These are phyloP conservation scores for Trichonephila clavata DNA, from an alignment of 1,140 invertebrate genomes.

Conservation along the genomic window DNA sequence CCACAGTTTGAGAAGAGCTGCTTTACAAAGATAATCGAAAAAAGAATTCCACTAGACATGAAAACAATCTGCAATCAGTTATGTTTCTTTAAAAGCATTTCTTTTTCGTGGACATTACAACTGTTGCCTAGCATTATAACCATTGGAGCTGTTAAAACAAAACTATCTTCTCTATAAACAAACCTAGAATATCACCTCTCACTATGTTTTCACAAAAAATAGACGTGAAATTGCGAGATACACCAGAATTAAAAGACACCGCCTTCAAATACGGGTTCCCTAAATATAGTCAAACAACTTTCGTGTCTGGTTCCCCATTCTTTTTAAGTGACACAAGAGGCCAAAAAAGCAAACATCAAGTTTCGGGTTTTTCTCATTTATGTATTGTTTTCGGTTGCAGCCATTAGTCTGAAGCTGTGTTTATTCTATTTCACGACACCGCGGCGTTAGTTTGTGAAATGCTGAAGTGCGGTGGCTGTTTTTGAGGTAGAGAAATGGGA, in stretches of 20 bases:
- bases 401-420: background rate
- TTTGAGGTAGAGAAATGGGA: background rate
- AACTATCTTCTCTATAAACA: background rate
- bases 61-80: too few relatives aligned
- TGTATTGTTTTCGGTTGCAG: background rate
- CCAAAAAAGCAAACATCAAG: background rate
- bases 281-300: constrained; percentile 24
- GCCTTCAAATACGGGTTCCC: constrained; percentile 1
- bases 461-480: background rate
- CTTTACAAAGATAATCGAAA: too few relatives aligned
- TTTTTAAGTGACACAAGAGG: too few relatives aligned
- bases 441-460: background rate
- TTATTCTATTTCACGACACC: background rate
- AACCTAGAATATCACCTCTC: background rate
- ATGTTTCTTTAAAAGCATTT: too few relatives aligned
- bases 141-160: too few relatives aligned
- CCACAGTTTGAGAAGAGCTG: too few relatives aligned
- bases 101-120: background rate
- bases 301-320: too few relatives aligned
- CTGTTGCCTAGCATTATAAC: background rate
- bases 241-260: constrained; percentile 41
- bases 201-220: background rate
- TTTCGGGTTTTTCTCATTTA: background rate
- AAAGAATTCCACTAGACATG: too few relatives aligned
- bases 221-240: background rate